Base-by-base conservation (phyloP, 2,113 vertebrate genomes). In the Saimiri boliviensis region DNA sequence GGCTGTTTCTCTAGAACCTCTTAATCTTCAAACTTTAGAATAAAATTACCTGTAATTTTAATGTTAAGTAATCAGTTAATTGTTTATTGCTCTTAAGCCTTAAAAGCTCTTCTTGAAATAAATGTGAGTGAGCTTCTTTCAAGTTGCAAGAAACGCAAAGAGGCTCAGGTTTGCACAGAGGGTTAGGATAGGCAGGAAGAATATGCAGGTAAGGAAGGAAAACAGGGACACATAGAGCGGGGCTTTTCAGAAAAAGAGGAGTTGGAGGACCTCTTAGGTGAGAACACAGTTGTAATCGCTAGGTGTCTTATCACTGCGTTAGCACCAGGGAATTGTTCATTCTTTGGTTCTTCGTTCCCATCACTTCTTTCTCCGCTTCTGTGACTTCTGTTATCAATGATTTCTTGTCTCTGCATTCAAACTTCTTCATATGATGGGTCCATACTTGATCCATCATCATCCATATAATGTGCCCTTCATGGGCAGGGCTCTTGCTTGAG, bases 21-120 rank as follows among this genome's bases (percentile, higher is more conserved):
- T 70, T 80, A n/a, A 20, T 23, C 49, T 91, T 87, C 47, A 93
- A 74, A 80, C 86, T 89, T 87, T 47, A 84, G 30, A 94, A 82
- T 49, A 71, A 91, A 96, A 71, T 32, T 49, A 63, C 19, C 71
- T 90, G 8, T 23, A 45, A 71, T 70, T 82, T 95, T 58, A 86
- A 85, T 84, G 25, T 71, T 85, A 45, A 76, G 76, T 86, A 70
- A 92, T 89, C 52, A 37, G 32, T 86, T 66, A 92, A 32, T 92
- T 81, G 12, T 73, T 89, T 89, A 42, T 70, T 70, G 73, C 52
- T 80, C 42, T 87, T 89, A 85, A 70, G 20, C 42, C 63, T 63
- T 71, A 30, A 32, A 74, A 93, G 30, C 37, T 35, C 83, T 79
- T 40, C 56, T 66, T 91, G 35, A 77, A 77, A 86, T 77, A 88